Evolutionary conservation across 1,140 invertebrate species (phyloP).

Genomic region (Contarinia nasturtii): DNA sequence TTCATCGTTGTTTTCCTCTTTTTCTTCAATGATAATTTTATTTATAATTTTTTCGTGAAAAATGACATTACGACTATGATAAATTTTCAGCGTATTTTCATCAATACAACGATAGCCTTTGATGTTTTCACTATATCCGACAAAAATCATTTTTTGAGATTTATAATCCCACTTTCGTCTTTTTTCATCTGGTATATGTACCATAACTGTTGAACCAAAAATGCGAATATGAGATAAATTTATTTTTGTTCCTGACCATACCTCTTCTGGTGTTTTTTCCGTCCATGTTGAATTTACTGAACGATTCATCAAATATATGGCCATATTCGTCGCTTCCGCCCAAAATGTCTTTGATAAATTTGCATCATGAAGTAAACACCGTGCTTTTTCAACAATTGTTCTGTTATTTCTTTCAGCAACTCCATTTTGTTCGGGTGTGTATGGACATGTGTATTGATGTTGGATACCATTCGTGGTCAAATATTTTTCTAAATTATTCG

Average conservation of each 20-base stretch:
- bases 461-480: conserved; percentile 14
- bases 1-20: too few species aligned
- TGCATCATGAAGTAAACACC: conserved; percentile 17
- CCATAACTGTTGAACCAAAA: conserved; percentile 23
- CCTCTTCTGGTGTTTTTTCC: conserved; percentile 11
- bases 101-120: conserved; percentile 15
- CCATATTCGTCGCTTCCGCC: conserved; percentile 22
- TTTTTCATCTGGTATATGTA: conserved; percentile 17
- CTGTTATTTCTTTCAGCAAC: conserved; percentile 21
- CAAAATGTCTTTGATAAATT: conserved; percentile 16
- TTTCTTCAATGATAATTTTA: neutral
- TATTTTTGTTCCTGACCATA: conserved; percentile 10
- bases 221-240: conserved; percentile 10
- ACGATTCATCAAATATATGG: conserved; percentile 21
- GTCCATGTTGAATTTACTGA: conserved; percentile 14
- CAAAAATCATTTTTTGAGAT: conserved; percentile 14
- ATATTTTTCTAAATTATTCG: conserved; percentile 14
- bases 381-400: conserved; percentile 17
- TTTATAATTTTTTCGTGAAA: conserved; percentile 9
- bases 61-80: conserved; percentile 12
- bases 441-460: conserved; percentile 10
- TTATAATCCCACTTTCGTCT: conserved; percentile 13
- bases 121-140: conserved; percentile 16
- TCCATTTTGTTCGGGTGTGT: conserved; percentile 24
- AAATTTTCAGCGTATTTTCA: conserved; percentile 9